Base-by-base conservation (phyloP, 2,113 vertebrate genomes). In the Naja naja region DNA sequence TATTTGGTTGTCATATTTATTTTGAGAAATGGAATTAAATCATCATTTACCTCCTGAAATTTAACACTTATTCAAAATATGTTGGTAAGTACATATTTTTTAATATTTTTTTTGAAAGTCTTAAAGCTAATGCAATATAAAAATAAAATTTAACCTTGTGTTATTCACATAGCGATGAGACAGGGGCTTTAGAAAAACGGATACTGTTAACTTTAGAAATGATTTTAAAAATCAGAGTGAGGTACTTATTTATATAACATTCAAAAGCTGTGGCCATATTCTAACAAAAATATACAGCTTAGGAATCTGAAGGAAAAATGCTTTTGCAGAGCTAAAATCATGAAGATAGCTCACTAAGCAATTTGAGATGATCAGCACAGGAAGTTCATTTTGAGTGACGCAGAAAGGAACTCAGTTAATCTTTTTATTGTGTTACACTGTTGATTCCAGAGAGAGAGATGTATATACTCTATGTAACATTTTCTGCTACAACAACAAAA, bases 161-260 rank as follows among this genome's bases (percentile, higher is more conserved):
- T 95, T 94, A 92, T 94, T 91, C 93, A 89, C 85, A 86, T 56
- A 94, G 94, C 91, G 56, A 92, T 95, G 89, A 93, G 96, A 95
- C 81, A 90, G 93, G 60, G 89, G 89, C 95, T 96, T 95, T 96
- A 91, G 54, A 81, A 86, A 74, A 88, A 64, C 22, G 27, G 4
- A 54, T 81, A 69, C 30, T 69, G 30, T 49, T 22, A 92, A 90
- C 20, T 88, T 49, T 30, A 86, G 91, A 94, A 64, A 90, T 56
- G 85, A 18, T 64, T 64, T 64, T 30, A 55, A 54, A 87, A 88
- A 53, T 45, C n/a, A 22, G 0, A 47, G 60, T 74, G 93, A 89
- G 85, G 39, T 56, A 52, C 90, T 96, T 85, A 45, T 43, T 95
- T 25, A 2, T 55, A 20, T 55, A 0, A 25, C 0, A 64, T 93